Conservation (phyloP, 2,888 invertebrate genomes). For the Augochlorella aurata region DNA sequence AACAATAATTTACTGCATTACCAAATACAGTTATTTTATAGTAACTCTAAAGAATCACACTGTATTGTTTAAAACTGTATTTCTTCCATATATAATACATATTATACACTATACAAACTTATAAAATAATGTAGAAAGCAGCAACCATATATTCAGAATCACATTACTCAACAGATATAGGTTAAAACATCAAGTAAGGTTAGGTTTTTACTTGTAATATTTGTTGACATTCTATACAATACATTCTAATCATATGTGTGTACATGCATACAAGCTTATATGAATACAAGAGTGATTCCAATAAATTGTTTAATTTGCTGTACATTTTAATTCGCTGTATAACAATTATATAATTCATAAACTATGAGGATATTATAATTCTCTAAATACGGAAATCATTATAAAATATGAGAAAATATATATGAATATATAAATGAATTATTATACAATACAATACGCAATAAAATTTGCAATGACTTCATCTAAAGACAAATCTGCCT, state of each 20-base stretch:
- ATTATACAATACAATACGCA: not conserved
- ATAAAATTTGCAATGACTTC: slow-evolving; percentile 4
- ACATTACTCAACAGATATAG: not conserved
- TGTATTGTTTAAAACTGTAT: not conserved
- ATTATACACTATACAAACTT: not conserved
- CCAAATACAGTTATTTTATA: not conserved
- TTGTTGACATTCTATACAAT: slow-evolving; percentile 7
- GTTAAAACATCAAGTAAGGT: not conserved
- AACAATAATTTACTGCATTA: not conserved
- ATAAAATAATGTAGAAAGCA: slow-evolving; percentile 2
- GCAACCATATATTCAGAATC: not conserved
- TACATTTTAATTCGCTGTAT: not conserved
- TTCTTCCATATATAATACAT: not conserved
- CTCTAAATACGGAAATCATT: not conserved
- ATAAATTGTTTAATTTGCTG: not conserved
- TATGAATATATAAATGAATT: not conserved
- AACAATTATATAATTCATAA: not conserved
- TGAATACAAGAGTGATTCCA: not conserved
- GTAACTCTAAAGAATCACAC: not conserved
- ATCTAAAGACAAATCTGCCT: not conserved
- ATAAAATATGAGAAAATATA: not conserved
- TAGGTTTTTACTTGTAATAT: not conserved
- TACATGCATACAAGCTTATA: not conserved
- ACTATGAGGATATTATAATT: not conserved
- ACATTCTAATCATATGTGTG: not conserved